phyloP scores from a whole-genome alignment of 64 coral and sea anemone genomes.

The Montipora efflorescens region DNA sequence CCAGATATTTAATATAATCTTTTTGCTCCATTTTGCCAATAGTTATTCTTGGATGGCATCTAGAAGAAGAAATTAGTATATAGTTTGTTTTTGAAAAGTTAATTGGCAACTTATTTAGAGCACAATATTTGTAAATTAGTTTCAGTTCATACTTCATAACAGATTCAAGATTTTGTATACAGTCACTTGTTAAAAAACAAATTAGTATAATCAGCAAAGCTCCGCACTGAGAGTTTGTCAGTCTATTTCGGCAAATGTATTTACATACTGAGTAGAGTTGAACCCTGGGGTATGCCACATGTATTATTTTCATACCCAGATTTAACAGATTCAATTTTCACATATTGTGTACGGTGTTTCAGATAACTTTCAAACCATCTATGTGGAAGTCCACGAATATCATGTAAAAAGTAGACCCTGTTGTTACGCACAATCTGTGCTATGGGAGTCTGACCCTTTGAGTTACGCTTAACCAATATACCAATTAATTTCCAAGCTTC shows the following conservation, averaged over 20 bases:
- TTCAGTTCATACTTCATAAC: constrained; percentile 15
- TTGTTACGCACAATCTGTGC: no score
- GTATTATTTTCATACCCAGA: not conserved
- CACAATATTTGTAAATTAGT: constrained; percentile 21
- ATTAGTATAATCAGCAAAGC: not conserved
- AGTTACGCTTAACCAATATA: no score
- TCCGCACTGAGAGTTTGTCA: not conserved
- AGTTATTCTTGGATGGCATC: not conserved
- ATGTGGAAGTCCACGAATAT: not conserved
- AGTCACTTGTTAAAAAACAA: not conserved
- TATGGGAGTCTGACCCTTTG: no score
- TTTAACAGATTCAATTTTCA: not conserved
- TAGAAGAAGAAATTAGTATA: not conserved
- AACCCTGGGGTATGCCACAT: not conserved
- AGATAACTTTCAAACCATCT: not conserved
- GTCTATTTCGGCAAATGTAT: not conserved
- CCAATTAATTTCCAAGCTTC: no score
- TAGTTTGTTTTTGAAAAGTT: constrained; percentile 25
- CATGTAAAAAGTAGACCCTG: not conserved
- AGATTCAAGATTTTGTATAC: not conserved
- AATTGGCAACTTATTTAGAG: not conserved
- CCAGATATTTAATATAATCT: not conserved
- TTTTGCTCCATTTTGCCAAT: no score
- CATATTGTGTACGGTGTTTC: not conserved
- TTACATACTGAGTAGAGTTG: not conserved